Conservation (phyloP, 2,888 invertebrate species). For the Chrysolina americana region DNA sequence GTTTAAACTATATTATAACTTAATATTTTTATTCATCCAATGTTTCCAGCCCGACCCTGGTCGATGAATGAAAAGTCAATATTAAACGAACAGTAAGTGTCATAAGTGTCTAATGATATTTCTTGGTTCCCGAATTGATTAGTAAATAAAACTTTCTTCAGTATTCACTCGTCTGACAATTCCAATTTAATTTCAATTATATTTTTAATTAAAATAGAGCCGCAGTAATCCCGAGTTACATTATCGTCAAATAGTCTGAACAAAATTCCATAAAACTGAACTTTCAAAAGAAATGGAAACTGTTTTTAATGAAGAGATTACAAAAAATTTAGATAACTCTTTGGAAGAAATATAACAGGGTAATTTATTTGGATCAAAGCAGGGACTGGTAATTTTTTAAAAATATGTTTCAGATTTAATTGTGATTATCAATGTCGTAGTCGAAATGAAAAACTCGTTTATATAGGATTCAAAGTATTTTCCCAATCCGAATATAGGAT, state of each 20-base stretch:
- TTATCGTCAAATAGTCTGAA: constrained; percentile 38
- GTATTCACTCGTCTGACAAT: constrained; percentile 33
- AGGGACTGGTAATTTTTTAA: too few relatives aligned
- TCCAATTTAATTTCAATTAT: constrained; percentile 42
- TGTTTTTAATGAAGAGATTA: constrained; percentile 27
- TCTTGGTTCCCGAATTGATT: constrained; percentile 1
- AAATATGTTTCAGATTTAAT: too few relatives aligned
- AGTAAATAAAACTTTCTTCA: constrained; percentile 1
- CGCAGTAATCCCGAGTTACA: constrained; percentile 38
- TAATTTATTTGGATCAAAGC: background rate
- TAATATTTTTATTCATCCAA: too few relatives aligned
- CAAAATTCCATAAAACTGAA: constrained; percentile 40
- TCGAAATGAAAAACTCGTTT: too few relatives aligned
- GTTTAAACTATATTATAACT: too few relatives aligned
- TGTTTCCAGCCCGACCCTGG: too few relatives aligned
- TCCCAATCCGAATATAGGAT: too few relatives aligned
- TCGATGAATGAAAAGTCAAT: background rate
- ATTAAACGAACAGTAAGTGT: background rate
- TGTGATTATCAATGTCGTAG: too few relatives aligned
- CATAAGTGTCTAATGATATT: background rate
- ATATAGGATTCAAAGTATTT: too few relatives aligned
- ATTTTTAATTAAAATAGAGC: constrained; percentile 44
- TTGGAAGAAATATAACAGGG: constrained; percentile 1
- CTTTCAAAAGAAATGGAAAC: constrained; percentile 35
- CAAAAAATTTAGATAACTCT: constrained; percentile 15